A percentile compares a stretch with the other conserved stretches of the same genome.
Conservation (phyloP, 2,888 invertebrate genomes). For the Hirudinaria manillensis region DNA sequence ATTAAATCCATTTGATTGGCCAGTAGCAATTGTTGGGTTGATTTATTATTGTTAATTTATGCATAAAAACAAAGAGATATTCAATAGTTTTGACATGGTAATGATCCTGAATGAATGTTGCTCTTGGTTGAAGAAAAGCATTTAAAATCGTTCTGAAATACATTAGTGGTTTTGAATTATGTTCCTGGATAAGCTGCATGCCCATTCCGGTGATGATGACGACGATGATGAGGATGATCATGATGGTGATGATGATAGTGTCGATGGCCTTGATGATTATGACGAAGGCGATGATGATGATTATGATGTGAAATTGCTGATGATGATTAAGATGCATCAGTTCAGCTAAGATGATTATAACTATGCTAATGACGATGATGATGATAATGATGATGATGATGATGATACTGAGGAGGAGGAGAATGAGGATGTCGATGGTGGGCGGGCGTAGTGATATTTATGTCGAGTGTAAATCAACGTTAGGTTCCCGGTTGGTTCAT, state of each 20-base stretch:
- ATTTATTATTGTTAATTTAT: too few relatives aligned
- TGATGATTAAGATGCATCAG: too few relatives aligned
- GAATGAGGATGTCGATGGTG: not conserved
- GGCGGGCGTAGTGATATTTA: not conserved
- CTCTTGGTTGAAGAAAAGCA: not conserved
- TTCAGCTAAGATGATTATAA: constrained; percentile 11
- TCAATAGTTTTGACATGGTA: too few relatives aligned
- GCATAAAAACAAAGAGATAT: too few relatives aligned
- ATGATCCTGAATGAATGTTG: not conserved
- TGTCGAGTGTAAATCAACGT: too few relatives aligned
- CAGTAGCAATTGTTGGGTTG: too few relatives aligned
- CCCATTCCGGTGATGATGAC: not conserved
- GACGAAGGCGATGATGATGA: constrained; percentile 20
- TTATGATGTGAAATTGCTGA: not conserved
- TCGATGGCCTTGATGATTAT: not conserved
- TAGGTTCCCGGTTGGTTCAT: too few relatives aligned
- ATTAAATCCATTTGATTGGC: too few relatives aligned
- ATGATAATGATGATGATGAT: not conserved
- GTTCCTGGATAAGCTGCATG: too few relatives aligned
- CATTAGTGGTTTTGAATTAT: too few relatives aligned
- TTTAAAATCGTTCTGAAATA: not conserved
- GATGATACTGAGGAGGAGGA: not conserved
- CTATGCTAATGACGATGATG: constrained; percentile 10
- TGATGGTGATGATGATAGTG: constrained; percentile 23
- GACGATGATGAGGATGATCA: constrained; percentile 18